phyloP scores from a whole-genome alignment of 2,113 vertebrate species.

The Diadophis punctatus region DNA sequence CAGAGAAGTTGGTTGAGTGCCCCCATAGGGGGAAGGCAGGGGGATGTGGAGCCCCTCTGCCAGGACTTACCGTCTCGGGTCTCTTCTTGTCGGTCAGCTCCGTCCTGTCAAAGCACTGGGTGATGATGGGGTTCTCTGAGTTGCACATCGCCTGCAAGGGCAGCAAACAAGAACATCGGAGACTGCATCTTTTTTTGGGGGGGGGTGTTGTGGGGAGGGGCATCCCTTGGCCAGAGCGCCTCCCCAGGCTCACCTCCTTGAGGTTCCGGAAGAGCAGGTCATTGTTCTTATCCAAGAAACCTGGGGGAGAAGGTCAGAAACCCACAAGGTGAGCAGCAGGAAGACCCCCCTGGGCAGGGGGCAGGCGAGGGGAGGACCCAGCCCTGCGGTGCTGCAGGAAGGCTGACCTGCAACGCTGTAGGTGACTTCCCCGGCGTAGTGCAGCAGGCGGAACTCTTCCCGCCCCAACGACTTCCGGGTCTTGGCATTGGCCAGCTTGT shows the following conservation, averaged over 20 bases:
- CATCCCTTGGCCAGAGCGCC: accelerated
- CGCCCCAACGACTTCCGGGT: constrained; percentile 89
- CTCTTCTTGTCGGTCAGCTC: constrained; percentile 96
- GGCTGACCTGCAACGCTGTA: constrained; percentile 83
- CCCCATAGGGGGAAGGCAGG: too few relatives aligned
- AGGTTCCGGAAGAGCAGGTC: constrained; percentile 97
- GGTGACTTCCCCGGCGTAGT: constrained; percentile 97
- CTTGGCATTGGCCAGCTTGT: constrained; percentile 94
- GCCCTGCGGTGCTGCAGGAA: accelerated
- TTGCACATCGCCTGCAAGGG: constrained; percentile 85
- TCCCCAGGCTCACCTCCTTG: constrained; percentile 83
- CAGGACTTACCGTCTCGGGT: constrained; percentile 86
- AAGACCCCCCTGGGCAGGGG: not conserved
- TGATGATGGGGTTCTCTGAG: constrained; percentile 91
- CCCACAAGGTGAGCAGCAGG: not conserved
- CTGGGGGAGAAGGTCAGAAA: constrained; percentile 60
- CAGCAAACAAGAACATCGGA: not conserved
- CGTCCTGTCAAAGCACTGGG: constrained; percentile 84
- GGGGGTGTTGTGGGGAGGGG: not conserved
- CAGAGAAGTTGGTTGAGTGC: not conserved
- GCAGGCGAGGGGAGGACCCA: too few relatives aligned
- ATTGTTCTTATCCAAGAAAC: constrained; percentile 98
- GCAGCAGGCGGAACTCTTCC: constrained; percentile 89
- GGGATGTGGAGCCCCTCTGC: too few relatives aligned
- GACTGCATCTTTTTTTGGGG: not conserved